Conservation (phyloP, 2,113 vertebrate species). For the Marcusenius ussheri region DNA sequence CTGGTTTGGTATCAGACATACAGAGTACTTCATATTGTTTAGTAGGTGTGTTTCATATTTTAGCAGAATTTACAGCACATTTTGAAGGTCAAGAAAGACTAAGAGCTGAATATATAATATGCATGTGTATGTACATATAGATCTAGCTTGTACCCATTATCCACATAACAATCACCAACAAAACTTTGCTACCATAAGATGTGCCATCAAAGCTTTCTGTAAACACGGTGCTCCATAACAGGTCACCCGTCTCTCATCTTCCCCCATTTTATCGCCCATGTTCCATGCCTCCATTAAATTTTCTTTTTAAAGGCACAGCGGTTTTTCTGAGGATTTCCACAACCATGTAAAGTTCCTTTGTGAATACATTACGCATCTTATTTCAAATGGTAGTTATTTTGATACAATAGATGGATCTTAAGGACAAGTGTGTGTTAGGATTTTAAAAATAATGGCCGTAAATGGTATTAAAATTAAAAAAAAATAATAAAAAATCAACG, state of each 20-base stretch:
- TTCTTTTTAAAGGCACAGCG: not conserved
- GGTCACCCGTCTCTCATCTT: not conserved
- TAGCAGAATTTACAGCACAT: not conserved
- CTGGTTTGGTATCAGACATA: not conserved
- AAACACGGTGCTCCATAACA: not conserved
- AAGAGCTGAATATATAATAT: not conserved
- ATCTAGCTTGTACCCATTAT: not conserved
- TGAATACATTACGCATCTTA: not conserved
- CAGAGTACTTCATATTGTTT: not conserved
- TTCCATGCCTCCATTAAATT: not conserved
- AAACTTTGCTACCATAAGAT: not conserved
- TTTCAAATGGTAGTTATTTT: not conserved
- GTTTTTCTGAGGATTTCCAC: not conserved
- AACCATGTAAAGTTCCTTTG: not conserved
- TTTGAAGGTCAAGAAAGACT: not conserved
- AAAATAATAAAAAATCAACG: not conserved
- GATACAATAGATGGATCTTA: not conserved
- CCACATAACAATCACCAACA: not conserved
- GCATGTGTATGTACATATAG: not conserved
- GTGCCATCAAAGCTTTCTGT: not conserved
- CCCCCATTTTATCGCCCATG: not conserved
- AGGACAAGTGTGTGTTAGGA: not conserved
- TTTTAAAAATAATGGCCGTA: not conserved
- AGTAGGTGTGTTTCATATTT: not conserved
- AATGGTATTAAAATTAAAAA: not conserved